Base-by-base conservation (phyloP, 1,140 invertebrate species). In the Coenobita brevimanus region DNA sequence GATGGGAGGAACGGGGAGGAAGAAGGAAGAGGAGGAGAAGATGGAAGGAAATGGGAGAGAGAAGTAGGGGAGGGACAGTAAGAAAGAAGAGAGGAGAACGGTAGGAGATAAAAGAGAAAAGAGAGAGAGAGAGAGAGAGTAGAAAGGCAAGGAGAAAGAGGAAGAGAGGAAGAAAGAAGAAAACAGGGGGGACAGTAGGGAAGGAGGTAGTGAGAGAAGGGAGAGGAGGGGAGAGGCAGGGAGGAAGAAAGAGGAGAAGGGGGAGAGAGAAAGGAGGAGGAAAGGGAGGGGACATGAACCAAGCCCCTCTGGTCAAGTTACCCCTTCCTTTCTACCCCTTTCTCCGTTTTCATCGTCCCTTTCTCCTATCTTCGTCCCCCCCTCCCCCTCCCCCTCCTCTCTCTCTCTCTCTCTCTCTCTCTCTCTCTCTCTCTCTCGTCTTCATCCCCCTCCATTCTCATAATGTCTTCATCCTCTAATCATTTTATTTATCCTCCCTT, bases 221-320 rank as follows among this genome's bases (percentile, higher is more conserved):
- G 17, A 6, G 46, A 50, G n/a, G 17, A 50, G 46, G 17, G 46
- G 46, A 17, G 46, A 50, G 46, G 46, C 46, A 50, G 46, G 46
- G 17, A 50, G 6, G 46, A 50, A 50, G 6, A 50, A 50, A 50
- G 46, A 50, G 17, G 46, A 17, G 46, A 27, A 15, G 36, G 41
- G 6, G 33, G 21, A 43, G 24, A 43, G 15, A 50, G 24, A 27
- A 30, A 3, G 24, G 54, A 50, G 8, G 43, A 41, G 21, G 15
- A 24, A 3, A 79, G 50, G 41, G 24, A 27, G 17, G 43, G 33
- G 54, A 13, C 24, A 8, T 50, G 46, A 73, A 30, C 50, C 43
- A 43, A 17, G 15, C 27, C 27, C 43, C 57, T 46, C 43, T 73
- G 64, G 64, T 82, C 81, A 71, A 69, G 64, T 38, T 82, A 54